A percentile compares a stretch with the other conserved stretches of the same genome.
These are phyloP conservation scores for Sarcophaga carnaria DNA, from an alignment of 2,888 invertebrate species.

Conservation along the genomic window DNA sequence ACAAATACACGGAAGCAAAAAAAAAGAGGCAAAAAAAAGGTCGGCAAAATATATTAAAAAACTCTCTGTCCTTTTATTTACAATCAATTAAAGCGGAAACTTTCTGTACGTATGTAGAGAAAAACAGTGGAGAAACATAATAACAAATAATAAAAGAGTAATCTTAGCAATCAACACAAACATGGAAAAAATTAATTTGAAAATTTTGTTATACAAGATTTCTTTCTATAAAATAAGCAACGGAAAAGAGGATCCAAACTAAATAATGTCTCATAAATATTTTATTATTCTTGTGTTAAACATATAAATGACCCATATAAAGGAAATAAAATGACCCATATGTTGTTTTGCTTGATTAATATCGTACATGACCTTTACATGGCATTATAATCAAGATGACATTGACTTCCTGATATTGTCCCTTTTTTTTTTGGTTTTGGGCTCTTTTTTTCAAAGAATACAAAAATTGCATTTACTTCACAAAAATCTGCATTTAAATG, in stretches of 20 bases:
- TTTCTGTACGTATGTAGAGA: neutral
- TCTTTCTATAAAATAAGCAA: no score
- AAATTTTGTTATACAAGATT: no score
- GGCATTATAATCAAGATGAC: constrained; percentile 10
- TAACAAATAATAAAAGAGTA: neutral
- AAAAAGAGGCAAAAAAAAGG: constrained; percentile 3
- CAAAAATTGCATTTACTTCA: neutral
- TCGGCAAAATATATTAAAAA: neutral
- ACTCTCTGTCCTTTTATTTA: constrained; percentile 8
- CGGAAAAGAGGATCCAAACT: no score
- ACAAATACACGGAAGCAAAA: neutral
- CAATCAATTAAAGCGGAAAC: constrained; percentile 41
- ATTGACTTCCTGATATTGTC: constrained; percentile 25
- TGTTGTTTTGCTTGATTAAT: neutral
- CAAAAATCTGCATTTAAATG: neutral
- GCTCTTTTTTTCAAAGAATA: neutral
- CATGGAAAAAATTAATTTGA: neutral
- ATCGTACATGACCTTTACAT: neutral
- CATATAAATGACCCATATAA: neutral
- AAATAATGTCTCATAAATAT: neutral
- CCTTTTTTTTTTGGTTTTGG: neutral
- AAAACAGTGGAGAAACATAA: neutral
- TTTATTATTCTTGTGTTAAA: neutral
- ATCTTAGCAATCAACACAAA: neutral
- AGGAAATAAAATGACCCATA: neutral